A percentile compares a stretch with the other conserved stretches of the same genome.
These are phyloP conservation scores for Macropis europaea DNA, from an alignment of 2,888 invertebrate genomes.

Conservation along the genomic window DNA sequence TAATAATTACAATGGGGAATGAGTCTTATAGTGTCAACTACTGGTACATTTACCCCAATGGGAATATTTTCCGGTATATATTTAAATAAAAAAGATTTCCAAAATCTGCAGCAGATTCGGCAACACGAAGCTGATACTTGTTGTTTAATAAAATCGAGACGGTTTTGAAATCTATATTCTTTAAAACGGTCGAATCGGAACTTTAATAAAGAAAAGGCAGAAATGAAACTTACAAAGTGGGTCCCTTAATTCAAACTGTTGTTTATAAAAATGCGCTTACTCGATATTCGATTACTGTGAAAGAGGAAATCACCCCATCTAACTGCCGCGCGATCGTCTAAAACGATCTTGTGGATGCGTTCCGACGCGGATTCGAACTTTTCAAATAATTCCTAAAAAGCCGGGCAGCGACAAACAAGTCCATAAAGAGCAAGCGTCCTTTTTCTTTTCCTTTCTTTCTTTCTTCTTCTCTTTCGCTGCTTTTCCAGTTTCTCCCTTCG, in stretches of 20 bases:
- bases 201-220: background rate
- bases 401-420: slow-evolving; percentile 72
- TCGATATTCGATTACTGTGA: slow-evolving; percentile 45
- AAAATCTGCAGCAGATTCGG: no score
- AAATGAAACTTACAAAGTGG: background rate
- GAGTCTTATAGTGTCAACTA: no score
- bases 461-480: slow-evolving; percentile 3
- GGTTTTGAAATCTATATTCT: no score
- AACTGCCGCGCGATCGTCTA: slow-evolving; percentile 53
- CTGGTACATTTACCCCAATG: no score
- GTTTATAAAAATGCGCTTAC: slow-evolving; percentile 33
- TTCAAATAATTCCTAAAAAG: slow-evolving; percentile 72
- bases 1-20: no score
- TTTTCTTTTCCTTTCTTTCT: slow-evolving; percentile 26
- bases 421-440: slow-evolving; percentile 69
- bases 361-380: slow-evolving; percentile 64
- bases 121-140: no score
- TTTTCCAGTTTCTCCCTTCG: slow-evolving; percentile 32
- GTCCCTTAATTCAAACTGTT: background rate
- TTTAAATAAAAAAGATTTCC: no score
- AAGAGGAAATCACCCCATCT: slow-evolving; percentile 51
- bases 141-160: no score
- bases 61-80: no score
- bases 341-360: slow-evolving; percentile 58
- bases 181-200: no score